Evolutionary conservation across 1,140 invertebrate genomes (phyloP).

Genomic region (Cyphomyrmex costatus): DNA sequence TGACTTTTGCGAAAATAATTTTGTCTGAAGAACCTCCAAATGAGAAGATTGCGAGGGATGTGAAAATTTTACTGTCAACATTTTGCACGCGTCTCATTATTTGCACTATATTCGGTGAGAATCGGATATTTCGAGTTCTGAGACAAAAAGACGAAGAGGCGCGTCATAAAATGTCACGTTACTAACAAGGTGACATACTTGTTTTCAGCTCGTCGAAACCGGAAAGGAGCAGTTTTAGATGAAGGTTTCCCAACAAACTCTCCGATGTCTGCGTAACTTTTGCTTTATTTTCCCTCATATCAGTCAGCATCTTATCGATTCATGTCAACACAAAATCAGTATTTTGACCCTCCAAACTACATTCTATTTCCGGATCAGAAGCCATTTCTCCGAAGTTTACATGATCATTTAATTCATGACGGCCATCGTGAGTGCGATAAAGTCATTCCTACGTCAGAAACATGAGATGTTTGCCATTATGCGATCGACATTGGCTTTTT

Average conservation of each 20-base stretch:
- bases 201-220: constrained; percentile 52
- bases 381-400: constrained; percentile 39
- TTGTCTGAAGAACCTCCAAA: neutral
- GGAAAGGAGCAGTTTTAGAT: constrained; percentile 46
- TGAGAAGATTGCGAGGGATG: neutral
- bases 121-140: constrained; percentile 65
- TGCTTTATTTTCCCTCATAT: constrained; percentile 35
- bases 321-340: constrained; percentile 44
- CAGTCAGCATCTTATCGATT: constrained; percentile 40
- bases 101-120: constrained; percentile 43
- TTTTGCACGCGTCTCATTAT: neutral
- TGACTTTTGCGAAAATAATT: constrained; percentile 9
- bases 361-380: constrained; percentile 47
- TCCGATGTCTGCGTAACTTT: constrained; percentile 4
- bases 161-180: constrained; percentile 35
- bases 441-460: constrained; percentile 10
- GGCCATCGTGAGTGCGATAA: neutral
- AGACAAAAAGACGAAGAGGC: constrained; percentile 24
- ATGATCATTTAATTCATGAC: constrained; percentile 18
- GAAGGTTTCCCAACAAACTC: constrained; percentile 23
- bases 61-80: constrained; percentile 28
- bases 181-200: constrained; percentile 36
- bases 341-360: constrained; percentile 7
- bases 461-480: neutral
- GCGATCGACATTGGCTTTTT: constrained; percentile 3